phyloP scores from a whole-genome alignment of 2,888 invertebrate species.

The Noctua comes region DNA sequence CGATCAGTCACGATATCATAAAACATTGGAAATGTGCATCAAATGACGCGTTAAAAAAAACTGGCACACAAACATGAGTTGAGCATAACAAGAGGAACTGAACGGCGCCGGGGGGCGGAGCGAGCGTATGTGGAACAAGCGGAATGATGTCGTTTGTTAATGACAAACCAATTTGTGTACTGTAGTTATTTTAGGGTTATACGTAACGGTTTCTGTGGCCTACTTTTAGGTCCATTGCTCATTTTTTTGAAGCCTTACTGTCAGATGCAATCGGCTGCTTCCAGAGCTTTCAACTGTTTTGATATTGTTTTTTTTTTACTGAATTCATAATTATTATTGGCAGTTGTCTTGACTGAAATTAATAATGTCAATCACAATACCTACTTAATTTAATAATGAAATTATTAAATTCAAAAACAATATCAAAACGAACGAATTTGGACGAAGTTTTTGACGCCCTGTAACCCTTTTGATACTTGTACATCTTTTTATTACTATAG shows the following conservation, averaged over 20 bases:
- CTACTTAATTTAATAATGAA: background rate
- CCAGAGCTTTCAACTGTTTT: background rate
- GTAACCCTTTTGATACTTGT: no score
- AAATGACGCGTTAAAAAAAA: conserved; percentile 57
- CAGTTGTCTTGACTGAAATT: background rate
- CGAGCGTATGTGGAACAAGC: conserved; percentile 64
- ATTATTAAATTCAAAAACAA: no score
- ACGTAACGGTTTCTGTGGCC: conserved; percentile 46
- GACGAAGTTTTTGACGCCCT: no score
- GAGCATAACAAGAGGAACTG: conserved; percentile 79
- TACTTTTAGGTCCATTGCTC: conserved; percentile 43
- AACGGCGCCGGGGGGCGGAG: conserved; percentile 59
- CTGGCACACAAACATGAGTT: conserved; percentile 71
- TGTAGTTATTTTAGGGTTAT: conserved; percentile 49
- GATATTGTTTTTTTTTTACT: background rate
- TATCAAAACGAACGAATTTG: no score
- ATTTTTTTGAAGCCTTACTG: conserved; percentile 35
- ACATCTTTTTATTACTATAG: no score
- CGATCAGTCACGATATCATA: conserved; percentile 27
- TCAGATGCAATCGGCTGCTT: background rate
- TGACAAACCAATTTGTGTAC: conserved; percentile 63
- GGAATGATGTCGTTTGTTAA: conserved; percentile 63
- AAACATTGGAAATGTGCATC: conserved; percentile 47
- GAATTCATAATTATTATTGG: background rate
- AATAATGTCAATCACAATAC: background rate